A percentile compares a stretch with the other conserved stretches of the same genome.
Evolutionary conservation across 2,888 invertebrate genomes (phyloP).

Genomic region (Polylopha cassiicola): DNA sequence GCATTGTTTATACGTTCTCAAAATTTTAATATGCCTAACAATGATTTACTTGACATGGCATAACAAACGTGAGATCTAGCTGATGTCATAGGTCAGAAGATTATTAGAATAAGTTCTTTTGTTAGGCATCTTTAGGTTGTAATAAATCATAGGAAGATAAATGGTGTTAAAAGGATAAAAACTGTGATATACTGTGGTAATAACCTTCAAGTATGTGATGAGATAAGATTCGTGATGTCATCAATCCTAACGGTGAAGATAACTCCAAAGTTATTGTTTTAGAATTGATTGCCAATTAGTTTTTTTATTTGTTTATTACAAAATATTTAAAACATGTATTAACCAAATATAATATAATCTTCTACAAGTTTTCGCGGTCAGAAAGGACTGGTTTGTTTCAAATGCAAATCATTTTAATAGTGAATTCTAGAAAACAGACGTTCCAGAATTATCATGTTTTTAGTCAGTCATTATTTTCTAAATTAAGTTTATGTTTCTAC

Average conservation of each 20-base stretch:
- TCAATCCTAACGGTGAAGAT: conserved; percentile 29
- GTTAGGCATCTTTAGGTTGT: conserved; percentile 41
- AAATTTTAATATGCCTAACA: conserved; percentile 35
- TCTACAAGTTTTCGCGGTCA: too few species aligned
- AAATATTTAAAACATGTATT: conserved; percentile 8
- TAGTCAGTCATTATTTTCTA: too few species aligned
- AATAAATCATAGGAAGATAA: conserved; percentile 49
- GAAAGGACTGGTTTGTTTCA: too few species aligned
- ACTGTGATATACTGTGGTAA: conserved; percentile 34
- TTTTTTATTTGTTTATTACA: too few species aligned
- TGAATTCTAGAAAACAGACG: too few species aligned
- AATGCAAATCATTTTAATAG: too few species aligned
- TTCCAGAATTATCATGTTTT: too few species aligned
- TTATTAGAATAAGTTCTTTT: conserved; percentile 51
- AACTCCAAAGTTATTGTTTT: conserved; percentile 13
- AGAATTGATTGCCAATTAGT: conserved; percentile 12
- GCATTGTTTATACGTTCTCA: conserved; percentile 32
- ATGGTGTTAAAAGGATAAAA: conserved; percentile 45
- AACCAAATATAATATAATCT: too few species aligned
- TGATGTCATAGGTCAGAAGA: conserved; percentile 64
- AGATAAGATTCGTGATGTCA: conserved; percentile 41
- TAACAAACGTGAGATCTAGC: conserved; percentile 33
- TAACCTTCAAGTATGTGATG: conserved; percentile 42
- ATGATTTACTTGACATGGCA: conserved; percentile 44
- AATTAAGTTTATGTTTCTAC: too few species aligned